Evolutionary conservation across 2,113 vertebrate species (phyloP), one percentile per base, ranked within the genome.

Genomic region (Mixornis gularis): DNA sequence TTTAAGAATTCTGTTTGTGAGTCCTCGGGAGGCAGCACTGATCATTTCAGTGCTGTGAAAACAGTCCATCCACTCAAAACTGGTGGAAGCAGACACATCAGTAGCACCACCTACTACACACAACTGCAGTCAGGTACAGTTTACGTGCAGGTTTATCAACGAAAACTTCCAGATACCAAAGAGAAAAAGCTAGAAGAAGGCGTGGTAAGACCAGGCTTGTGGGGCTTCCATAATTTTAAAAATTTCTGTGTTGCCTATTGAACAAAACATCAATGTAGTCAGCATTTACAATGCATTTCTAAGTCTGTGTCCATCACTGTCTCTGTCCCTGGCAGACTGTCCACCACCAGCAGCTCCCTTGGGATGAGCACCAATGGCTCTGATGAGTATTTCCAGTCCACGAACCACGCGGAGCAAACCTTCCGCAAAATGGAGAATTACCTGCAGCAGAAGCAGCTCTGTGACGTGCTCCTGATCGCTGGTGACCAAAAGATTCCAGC

Each of bases 391-490:
- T 99, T 99, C 94, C 98, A 98, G 84, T 98, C 98, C 55, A 95
- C 97, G 27, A 99, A 99, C 91, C 99, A 99, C 6, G 99, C 99
- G 9, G 98, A 99, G 94, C 98, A 99, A 96, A 99, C 98, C 3
- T 99, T 99, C 91, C 98, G 97, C 64, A 99, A 98, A 94, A 99
- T 99, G 98, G 98, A 99, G 95, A 99, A 95, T 64, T 99, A 99
- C 74, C 98, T 99, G 77, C 99, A 99, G 97, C 98, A 99, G 96
- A 98, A 99, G 95, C 98, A 99, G 96, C 97, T 99, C 80, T 99
- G 99, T 43, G 99, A 99, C 17, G 99, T 99, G 56, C 97, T 99
- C 34, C 97, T 99, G 70, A 98, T 99, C 74, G 99, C 97, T 3
- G 99, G 99, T 6, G 98, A 99, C 84, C 99, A 99, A 85, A 99